Conservation (phyloP, 2,797 vertebrate species). For the Cyclura pinguis region DNA sequence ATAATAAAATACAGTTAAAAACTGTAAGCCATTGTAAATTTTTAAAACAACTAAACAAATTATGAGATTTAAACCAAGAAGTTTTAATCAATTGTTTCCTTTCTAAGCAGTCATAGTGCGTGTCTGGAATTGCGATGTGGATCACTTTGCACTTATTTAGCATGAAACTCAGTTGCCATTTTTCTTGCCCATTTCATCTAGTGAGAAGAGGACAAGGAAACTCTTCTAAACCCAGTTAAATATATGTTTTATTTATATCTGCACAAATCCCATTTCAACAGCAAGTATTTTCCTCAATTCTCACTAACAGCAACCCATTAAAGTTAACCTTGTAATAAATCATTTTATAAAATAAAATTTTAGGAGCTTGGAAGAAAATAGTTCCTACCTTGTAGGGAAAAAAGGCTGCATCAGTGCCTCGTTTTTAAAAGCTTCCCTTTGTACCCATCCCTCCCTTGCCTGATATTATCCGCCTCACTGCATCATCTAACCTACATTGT, state of each 20-base stretch:
- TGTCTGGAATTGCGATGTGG: not conserved
- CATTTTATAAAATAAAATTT: not conserved
- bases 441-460: constrained; percentile 59
- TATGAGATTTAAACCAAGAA: too few species aligned
- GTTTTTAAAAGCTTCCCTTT: constrained; percentile 48
- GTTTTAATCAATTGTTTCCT: not conserved
- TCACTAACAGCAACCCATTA: not conserved
- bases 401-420: constrained; percentile 62
- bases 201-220: not conserved
- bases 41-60: too few species aligned
- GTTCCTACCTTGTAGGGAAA: constrained; percentile 59
- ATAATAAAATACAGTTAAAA: too few species aligned
- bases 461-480: constrained; percentile 49
- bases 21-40: too few species aligned
- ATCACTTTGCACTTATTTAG: not conserved
- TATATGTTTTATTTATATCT: not conserved
- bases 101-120: not conserved
- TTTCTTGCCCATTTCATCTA: not conserved
- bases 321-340: not conserved
- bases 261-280: not conserved
- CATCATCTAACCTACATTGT: constrained; percentile 66
- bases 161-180: not conserved
- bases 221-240: not conserved
- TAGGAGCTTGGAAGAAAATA: constrained; percentile 36
- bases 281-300: not conserved